These are phyloP conservation scores for Melanogrammus aeglefinus DNA, from an alignment of 2,797 vertebrate species.

Conservation along the genomic window DNA sequence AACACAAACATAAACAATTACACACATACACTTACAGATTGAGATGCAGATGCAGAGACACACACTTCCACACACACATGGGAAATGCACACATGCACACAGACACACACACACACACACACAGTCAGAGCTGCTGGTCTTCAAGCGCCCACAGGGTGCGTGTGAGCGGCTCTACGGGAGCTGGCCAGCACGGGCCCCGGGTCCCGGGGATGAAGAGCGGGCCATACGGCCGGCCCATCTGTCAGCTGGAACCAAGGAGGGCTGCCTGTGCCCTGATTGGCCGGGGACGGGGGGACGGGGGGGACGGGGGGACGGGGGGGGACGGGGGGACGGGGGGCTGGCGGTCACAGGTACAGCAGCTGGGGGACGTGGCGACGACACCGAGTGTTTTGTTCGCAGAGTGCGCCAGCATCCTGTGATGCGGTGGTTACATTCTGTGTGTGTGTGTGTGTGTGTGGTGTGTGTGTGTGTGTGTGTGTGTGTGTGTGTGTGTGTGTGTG, in stretches of 20 bases:
- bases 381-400: neutral
- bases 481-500: constrained; percentile 16
- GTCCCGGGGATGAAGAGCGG: too few relatives aligned
- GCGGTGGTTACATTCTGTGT: neutral
- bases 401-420: neutral
- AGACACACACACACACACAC: neutral
- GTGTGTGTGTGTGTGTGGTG: constrained; percentile 14
- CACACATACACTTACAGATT: neutral
- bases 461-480: constrained; percentile 9
- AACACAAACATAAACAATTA: neutral
- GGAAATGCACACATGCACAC: neutral
- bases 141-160: neutral
- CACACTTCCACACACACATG: neutral
- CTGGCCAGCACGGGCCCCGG: too few relatives aligned
- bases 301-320: too few relatives aligned
- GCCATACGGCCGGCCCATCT: too few relatives aligned
- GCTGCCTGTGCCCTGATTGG: too few relatives aligned
- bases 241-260: too few relatives aligned
- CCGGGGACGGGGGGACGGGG: too few relatives aligned
- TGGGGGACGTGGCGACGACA: neutral
- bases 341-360: too few relatives aligned
- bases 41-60: neutral
- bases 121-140: neutral
- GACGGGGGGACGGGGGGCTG: too few relatives aligned
- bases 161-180: neutral